Percentiles rank a stretch among this genome's conserved stretches.
Evolutionary conservation across 23 tunicate species (phyloP).

Genomic region (Halocynthia roretzi): DNA sequence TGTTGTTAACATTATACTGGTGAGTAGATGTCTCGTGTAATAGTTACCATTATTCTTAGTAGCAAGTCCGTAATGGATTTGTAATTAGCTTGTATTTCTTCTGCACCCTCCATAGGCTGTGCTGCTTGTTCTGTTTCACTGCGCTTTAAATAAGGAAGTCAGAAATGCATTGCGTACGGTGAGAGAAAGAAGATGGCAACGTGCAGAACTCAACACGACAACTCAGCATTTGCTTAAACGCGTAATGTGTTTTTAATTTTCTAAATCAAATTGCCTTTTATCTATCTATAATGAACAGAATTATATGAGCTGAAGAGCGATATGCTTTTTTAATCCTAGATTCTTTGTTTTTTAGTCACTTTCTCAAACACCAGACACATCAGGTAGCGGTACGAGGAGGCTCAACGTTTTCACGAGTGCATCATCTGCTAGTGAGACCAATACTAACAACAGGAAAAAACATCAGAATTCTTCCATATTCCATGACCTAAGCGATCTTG

Average conservation of each 20-base stretch:
- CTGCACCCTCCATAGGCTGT: conserved; percentile 29
- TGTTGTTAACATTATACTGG: conserved; percentile 30
- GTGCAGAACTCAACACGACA: conserved; percentile 48
- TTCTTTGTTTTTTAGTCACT: conserved; percentile 1
- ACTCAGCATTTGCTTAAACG: conserved; percentile 44
- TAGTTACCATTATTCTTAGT: no score
- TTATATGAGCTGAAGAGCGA: no score
- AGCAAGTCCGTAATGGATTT: neutral
- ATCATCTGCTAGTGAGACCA: conserved; percentile 8
- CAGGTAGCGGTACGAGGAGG: conserved; percentile 5
- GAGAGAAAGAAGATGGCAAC: conserved; percentile 26
- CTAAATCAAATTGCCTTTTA: neutral
- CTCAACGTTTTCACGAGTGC: conserved; percentile 7
- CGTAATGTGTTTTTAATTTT: conserved; percentile 15
- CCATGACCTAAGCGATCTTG: conserved; percentile 2
- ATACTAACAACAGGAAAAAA: conserved; percentile 9
- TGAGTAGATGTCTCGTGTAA: conserved; percentile 11
- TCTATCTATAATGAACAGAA: no score
- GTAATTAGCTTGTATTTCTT: neutral
- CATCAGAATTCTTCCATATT: conserved; percentile 28
- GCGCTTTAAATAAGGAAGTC: conserved; percentile 53
- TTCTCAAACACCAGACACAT: conserved; percentile 11
- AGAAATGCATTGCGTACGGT: conserved; percentile 29
- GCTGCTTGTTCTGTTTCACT: conserved; percentile 42
- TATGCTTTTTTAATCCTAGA: no score